phyloP scores from a whole-genome alignment of 2,113 vertebrate genomes.

The Ramphastos sulfuratus region DNA sequence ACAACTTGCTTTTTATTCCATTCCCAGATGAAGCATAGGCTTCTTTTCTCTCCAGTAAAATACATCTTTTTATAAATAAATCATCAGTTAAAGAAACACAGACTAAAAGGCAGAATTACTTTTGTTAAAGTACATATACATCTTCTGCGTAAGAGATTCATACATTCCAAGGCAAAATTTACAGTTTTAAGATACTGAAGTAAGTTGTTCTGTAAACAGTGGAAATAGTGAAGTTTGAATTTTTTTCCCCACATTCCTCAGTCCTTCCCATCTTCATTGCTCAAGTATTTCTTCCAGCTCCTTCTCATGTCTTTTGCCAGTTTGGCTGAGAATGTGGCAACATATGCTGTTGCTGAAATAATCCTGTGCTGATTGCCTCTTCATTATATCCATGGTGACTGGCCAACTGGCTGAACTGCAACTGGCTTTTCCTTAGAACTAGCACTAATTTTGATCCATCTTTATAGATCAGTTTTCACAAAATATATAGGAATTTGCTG shows the following conservation, averaged over 20 bases:
- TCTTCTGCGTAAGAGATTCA: background rate
- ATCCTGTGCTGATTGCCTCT: conserved; percentile 14
- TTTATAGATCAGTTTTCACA: background rate
- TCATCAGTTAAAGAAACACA: background rate
- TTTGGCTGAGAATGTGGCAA: conserved; percentile 48
- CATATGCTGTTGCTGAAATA: conserved; percentile 52
- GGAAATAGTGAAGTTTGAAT: background rate
- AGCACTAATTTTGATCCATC: background rate
- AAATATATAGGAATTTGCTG: background rate
- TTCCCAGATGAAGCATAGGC: background rate
- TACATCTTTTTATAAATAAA: background rate
- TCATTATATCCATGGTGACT: conserved; percentile 8
- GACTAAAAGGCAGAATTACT: background rate
- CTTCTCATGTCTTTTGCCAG: conserved; percentile 56
- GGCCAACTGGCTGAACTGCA: conserved; percentile 51
- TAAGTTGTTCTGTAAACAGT: background rate
- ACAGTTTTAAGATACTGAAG: background rate
- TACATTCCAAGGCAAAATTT: background rate
- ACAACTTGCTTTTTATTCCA: background rate
- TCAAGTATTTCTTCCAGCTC: conserved; percentile 18
- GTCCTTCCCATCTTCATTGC: background rate
- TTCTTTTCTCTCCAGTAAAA: background rate
- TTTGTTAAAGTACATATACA: background rate
- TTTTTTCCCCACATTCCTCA: background rate
- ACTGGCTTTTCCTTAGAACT: conserved; percentile 24